Evolutionary conservation across 2,113 vertebrate species (phyloP).

Genomic region (Oncorhynchus kisutch): DNA sequence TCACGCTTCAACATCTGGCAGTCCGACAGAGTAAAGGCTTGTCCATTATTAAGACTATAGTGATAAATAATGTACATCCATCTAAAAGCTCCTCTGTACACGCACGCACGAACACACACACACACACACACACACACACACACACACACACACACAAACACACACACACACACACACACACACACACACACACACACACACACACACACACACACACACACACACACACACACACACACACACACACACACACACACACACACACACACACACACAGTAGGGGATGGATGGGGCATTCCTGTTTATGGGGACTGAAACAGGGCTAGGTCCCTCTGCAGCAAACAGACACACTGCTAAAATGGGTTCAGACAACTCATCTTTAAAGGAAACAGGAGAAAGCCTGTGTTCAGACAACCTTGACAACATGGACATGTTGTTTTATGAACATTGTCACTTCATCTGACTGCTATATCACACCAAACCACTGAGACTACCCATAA

Average conservation of each 20-base stretch:
- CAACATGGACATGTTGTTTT: conserved; percentile 38
- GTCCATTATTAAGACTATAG: conserved; percentile 40
- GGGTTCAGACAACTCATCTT: conserved; percentile 46
- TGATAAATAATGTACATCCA: conserved; percentile 56
- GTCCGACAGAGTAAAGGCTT: conserved; percentile 4
- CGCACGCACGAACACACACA: not conserved
- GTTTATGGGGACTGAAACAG: conserved; percentile 5
- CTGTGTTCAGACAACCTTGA: conserved; percentile 47
- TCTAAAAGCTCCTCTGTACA: conserved; percentile 36
- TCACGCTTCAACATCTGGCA: conserved; percentile 50
- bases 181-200: not conserved
- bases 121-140: not conserved
- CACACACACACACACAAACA: not conserved
- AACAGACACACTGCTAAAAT: conserved; percentile 29
- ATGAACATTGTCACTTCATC: conserved; percentile 18
- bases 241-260: conserved; percentile 27
- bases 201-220: not conserved
- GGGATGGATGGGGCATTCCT: conserved; percentile 18
- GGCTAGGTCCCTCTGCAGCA: conserved; percentile 5
- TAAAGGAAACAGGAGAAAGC: conserved; percentile 25
- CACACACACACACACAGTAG: conserved; percentile 24
- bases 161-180: not conserved
- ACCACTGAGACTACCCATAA: conserved; percentile 3
- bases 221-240: not conserved
- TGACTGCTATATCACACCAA: conserved; percentile 21